phyloP scores from a whole-genome alignment of 2,797 vertebrate species.

The Anas bahamensis region DNA sequence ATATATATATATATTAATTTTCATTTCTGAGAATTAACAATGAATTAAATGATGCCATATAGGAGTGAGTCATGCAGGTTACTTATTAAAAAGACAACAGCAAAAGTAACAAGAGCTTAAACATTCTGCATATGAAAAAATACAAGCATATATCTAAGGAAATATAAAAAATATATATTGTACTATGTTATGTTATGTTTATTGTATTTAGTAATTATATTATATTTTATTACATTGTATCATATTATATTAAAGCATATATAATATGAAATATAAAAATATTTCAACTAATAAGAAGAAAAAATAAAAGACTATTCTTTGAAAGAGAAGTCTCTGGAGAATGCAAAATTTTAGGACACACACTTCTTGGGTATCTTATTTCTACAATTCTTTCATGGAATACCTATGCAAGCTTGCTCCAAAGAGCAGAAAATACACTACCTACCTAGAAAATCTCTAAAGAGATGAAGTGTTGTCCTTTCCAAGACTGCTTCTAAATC shows the following conservation, averaged over 20 bases:
- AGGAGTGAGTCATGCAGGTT: not conserved
- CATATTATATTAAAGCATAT: no score
- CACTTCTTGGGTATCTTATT: not conserved
- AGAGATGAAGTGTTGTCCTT: not conserved
- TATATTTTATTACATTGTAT: no score
- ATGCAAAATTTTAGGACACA: not conserved
- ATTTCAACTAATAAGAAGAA: not conserved
- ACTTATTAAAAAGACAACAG: not conserved
- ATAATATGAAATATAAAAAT: no score
- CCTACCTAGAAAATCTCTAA: not conserved
- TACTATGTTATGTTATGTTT: no score
- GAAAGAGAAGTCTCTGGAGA: not conserved
- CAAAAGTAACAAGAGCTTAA: not conserved
- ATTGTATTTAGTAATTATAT: no score
- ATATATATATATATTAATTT: not conserved
- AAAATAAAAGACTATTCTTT: not conserved
- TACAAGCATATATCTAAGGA: no score
- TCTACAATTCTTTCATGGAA: not conserved
- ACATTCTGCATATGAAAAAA: not conserved
- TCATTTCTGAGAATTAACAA: not conserved
- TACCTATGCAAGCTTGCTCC: not conserved
- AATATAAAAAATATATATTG: no score
- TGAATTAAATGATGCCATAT: not conserved
- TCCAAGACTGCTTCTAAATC: not conserved
- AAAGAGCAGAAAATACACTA: not conserved